A percentile compares a stretch with the other conserved stretches of the same genome.
These are phyloP conservation scores for Chymomyza amoena DNA, from an alignment of 2,888 invertebrate genomes.

Conservation along the genomic window DNA sequence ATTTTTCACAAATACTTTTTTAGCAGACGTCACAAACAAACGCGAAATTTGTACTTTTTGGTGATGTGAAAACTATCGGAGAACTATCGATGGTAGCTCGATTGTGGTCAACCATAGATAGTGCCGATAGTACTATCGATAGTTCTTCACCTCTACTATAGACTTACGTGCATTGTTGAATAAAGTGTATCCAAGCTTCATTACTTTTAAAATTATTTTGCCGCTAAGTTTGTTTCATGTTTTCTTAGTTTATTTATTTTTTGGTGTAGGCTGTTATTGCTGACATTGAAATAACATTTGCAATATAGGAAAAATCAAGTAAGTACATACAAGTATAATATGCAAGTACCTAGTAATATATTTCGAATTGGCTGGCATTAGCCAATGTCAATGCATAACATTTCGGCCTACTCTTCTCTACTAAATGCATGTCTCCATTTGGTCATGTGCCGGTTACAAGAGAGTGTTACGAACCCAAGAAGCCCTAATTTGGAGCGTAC, in stretches of 20 bases:
- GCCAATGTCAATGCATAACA: slow-evolving; percentile 58
- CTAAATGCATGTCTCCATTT: neutral
- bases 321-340: slow-evolving; percentile 6
- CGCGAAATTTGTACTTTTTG: too few relatives aligned
- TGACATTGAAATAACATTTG: slow-evolving; percentile 57
- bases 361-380: slow-evolving; percentile 47
- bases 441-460: neutral
- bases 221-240: neutral
- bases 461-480: slow-evolving; percentile 30
- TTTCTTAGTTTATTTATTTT: neutral
- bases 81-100: too few relatives aligned
- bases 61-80: too few relatives aligned
- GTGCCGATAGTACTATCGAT: too few relatives aligned
- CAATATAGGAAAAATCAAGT: slow-evolving; percentile 21
- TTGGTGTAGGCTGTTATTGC: slow-evolving; percentile 48
- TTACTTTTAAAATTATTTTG: neutral
- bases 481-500: slow-evolving; percentile 47
- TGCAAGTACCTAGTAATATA: slow-evolving; percentile 33
- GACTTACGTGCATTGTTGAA: too few relatives aligned
- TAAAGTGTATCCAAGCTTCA: neutral
- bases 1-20: too few relatives aligned
- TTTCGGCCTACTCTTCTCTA: neutral
- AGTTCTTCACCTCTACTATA: too few relatives aligned
- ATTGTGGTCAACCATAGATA: too few relatives aligned
- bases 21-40: too few relatives aligned